Percentiles rank a stretch among this genome's conserved stretches.
These are phyloP conservation scores for Seladonia tumulorum DNA, from an alignment of 2,888 invertebrate genomes.

Conservation along the genomic window DNA sequence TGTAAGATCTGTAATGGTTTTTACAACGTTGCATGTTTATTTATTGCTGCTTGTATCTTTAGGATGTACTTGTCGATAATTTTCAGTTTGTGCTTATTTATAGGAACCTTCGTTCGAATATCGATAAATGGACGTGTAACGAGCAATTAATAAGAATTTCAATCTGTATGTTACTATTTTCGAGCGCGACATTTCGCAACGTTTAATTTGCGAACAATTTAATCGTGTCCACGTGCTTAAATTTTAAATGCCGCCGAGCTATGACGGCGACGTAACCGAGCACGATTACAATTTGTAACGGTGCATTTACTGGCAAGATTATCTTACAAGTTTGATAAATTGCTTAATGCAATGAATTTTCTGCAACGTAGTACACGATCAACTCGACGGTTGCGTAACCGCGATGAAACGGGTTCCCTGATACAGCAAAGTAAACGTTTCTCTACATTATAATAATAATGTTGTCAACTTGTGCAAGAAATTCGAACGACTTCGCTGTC, in stretches of 20 bases:
- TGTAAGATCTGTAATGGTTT: neutral
- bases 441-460: neutral
- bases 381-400: constrained; percentile 5
- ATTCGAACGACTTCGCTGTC: no score
- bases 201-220: neutral
- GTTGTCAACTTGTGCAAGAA: no score
- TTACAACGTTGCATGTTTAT: neutral
- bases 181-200: neutral
- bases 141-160: neutral
- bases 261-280: neutral
- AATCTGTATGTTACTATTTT: neutral
- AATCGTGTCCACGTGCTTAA: neutral
- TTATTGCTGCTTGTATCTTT: neutral
- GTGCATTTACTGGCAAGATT: neutral
- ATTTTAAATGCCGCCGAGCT: neutral
- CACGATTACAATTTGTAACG: constrained; percentile 5
- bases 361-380: neutral
- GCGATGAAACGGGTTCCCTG: neutral
- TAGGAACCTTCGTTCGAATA: constrained; percentile 53
- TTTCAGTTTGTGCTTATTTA: constrained; percentile 12
- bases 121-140: constrained; percentile 48
- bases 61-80: neutral
- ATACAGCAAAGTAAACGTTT: neutral
- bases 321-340: neutral
- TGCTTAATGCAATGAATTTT: neutral